phyloP scores from a whole-genome alignment of 2,888 invertebrate species.

The Epirrhoe tristata region DNA sequence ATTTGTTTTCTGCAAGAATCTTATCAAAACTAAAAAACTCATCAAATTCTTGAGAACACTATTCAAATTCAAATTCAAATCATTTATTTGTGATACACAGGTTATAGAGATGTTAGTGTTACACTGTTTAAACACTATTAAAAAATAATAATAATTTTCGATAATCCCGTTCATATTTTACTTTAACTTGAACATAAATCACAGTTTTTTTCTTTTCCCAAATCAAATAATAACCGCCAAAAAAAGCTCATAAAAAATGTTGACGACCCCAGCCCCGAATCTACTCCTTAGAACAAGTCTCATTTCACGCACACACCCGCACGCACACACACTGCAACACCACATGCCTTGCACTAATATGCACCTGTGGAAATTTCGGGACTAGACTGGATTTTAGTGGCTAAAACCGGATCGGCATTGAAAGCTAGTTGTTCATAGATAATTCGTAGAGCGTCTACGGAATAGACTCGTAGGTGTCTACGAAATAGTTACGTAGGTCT shows the following conservation, averaged over 20 bases:
- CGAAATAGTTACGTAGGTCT: constrained; percentile 21
- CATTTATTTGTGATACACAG: too few relatives aligned
- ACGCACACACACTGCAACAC: constrained; percentile 37
- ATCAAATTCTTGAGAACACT: too few relatives aligned
- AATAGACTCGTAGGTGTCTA: constrained; percentile 15
- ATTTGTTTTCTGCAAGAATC: too few relatives aligned
- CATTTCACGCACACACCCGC: constrained; percentile 69
- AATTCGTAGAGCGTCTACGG: not conserved
- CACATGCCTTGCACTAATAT: constrained; percentile 55
- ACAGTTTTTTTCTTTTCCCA: not conserved
- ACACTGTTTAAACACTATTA: too few relatives aligned
- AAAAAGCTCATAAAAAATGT: constrained; percentile 45
- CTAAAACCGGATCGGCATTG: constrained; percentile 39
- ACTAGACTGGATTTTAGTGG: constrained; percentile 54
- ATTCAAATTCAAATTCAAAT: too few relatives aligned
- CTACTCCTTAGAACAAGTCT: constrained; percentile 83
- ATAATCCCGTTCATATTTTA: too few relatives aligned
- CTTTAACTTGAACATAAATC: not conserved
- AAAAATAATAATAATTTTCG: too few relatives aligned
- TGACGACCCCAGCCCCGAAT: constrained; percentile 62
- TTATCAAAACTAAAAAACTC: too few relatives aligned
- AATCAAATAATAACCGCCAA: not conserved
- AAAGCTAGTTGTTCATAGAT: not conserved
- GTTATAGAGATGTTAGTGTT: too few relatives aligned
- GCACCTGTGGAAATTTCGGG: constrained; percentile 69